These are phyloP conservation scores for Lamellibrachia luymesi DNA, from an alignment of 1,140 invertebrate genomes.

Conservation along the genomic window DNA sequence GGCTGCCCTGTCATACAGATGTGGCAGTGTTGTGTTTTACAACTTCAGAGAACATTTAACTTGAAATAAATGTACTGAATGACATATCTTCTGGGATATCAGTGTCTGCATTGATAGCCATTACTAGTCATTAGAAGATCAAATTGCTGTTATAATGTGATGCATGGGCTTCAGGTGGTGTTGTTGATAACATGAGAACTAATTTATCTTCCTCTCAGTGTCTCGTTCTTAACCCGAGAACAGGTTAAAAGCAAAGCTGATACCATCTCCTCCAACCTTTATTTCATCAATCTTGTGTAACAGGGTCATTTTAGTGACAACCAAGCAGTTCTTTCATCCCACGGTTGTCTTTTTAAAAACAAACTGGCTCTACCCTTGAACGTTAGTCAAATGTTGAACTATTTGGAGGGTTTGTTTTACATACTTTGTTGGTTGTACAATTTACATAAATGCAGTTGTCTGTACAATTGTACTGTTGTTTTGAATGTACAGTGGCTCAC, in stretches of 20 bases:
- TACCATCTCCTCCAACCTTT: background rate
- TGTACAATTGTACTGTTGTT: background rate
- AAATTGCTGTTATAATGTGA: background rate
- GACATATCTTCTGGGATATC: background rate
- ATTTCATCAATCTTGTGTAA: too few species aligned
- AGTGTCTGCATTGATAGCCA: background rate
- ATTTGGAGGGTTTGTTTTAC: background rate
- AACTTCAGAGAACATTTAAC: background rate
- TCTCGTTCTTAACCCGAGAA: background rate
- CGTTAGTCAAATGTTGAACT: background rate
- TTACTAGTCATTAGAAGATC: background rate
- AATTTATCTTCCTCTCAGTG: background rate
- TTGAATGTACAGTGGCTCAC: background rate
- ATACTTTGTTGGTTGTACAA: background rate
- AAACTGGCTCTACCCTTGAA: background rate
- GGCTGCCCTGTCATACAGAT: background rate
- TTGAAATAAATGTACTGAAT: background rate
- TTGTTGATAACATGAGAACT: background rate
- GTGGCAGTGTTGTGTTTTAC: background rate
- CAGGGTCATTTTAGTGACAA: background rate
- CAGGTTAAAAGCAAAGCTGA: background rate
- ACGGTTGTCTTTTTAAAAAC: background rate
- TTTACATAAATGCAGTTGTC: background rate
- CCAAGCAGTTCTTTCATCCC: background rate
- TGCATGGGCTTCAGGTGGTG: background rate